Percentiles rank a stretch among this genome's conserved stretches.
Conservation (phyloP, 2,113 vertebrate genomes). For the Climacteris rufus region DNA sequence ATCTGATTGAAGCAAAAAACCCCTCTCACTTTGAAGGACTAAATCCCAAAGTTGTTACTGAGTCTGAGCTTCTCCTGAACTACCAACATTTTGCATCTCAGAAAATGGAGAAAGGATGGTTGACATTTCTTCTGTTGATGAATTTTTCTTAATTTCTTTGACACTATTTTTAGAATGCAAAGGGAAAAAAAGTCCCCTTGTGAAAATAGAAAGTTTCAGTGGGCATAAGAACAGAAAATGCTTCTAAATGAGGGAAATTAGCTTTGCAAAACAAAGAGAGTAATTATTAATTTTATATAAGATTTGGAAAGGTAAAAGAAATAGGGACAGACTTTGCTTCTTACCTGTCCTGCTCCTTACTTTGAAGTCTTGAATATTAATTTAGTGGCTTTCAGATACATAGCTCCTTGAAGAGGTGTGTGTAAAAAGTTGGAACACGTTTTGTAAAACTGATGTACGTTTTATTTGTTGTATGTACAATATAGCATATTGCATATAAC, state of each 20-base stretch:
- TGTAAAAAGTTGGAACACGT: not conserved
- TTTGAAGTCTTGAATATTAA: not conserved
- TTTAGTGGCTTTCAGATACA: not conserved
- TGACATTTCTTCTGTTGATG: not conserved
- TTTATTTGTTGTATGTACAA: not conserved
- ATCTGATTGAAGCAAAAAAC: not conserved
- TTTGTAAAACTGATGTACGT: not conserved
- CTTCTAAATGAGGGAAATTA: not conserved
- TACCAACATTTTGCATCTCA: not conserved
- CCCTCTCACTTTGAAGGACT: not conserved
- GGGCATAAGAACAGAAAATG: not conserved
- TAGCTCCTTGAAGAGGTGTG: not conserved
- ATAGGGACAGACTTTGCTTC: not conserved
- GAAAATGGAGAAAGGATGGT: not conserved
- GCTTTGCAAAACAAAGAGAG: not conserved
- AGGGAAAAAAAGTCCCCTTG: not conserved
- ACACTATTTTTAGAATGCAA: not conserved
- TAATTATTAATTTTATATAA: not conserved
- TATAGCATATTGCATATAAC: not conserved
- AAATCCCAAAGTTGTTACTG: not conserved
- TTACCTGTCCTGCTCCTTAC: not conserved
- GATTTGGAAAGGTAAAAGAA: not conserved
- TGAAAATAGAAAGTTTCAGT: not conserved
- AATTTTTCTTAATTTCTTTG: not conserved
- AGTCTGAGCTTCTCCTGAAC: not conserved